Evolutionary conservation across 2,797 vertebrate species (phyloP).

Genomic region (Eleutherodactylus coqui): DNA sequence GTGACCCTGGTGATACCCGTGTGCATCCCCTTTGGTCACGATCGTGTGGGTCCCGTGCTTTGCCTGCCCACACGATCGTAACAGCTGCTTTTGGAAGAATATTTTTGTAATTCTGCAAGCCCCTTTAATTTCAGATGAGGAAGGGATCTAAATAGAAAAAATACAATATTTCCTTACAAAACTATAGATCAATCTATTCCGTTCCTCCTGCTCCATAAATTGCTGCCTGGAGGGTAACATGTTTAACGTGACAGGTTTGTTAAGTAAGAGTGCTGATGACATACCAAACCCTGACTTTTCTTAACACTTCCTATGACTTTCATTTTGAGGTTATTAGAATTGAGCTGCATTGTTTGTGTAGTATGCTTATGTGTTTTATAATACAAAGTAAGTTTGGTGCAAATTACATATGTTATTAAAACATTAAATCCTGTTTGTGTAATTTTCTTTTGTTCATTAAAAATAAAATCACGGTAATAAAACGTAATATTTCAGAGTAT

Average conservation of each 20-base stretch:
- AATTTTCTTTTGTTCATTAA: conserved; percentile 12
- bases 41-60: too few species aligned
- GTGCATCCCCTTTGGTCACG: too few species aligned
- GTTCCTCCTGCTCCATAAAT: background rate
- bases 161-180: background rate
- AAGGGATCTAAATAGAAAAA: background rate
- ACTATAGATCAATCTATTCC: background rate
- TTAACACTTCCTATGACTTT: background rate
- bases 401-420: conserved; percentile 8
- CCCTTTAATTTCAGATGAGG: background rate
- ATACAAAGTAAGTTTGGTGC: background rate
- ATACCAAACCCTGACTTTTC: background rate
- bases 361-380: background rate
- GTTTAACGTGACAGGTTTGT: background rate
- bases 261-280: background rate
- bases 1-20: too few species aligned
- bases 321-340: background rate
- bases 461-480: conserved; percentile 19
- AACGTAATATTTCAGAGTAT: background rate
- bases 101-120: too few species aligned
- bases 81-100: too few species aligned
- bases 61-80: too few species aligned
- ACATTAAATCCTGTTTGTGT: conserved; percentile 15
- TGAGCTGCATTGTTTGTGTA: background rate
- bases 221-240: background rate